These are phyloP conservation scores for Apotomis turbidana DNA, from an alignment of 2,888 invertebrate species.

Conservation along the genomic window DNA sequence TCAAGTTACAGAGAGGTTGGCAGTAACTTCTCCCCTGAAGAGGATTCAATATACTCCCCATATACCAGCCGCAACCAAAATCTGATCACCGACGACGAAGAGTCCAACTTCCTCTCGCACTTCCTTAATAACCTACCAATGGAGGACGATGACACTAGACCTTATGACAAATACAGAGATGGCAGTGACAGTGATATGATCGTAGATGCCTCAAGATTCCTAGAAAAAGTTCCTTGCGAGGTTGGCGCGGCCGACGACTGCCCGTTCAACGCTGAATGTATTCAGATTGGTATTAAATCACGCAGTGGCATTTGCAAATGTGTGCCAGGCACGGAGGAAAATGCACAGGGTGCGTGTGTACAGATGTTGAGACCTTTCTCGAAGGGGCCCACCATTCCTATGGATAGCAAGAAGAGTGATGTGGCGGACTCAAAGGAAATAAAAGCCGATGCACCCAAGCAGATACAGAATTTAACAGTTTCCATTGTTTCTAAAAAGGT, in stretches of 20 bases:
- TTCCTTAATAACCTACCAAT: slow-evolving; percentile 75
- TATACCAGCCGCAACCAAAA: slow-evolving; percentile 67
- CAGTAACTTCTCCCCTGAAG: slow-evolving; percentile 72
- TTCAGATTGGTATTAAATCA: slow-evolving; percentile 79
- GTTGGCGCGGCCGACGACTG: slow-evolving; percentile 84
- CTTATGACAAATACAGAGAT: slow-evolving; percentile 71
- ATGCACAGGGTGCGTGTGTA: slow-evolving; percentile 69
- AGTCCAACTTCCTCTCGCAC: slow-evolving; percentile 65
- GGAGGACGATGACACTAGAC: slow-evolving; percentile 68
- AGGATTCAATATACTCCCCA: slow-evolving; percentile 70
- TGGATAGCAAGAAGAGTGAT: slow-evolving; percentile 68
- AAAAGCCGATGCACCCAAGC: slow-evolving; percentile 73
- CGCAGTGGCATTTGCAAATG: slow-evolving; percentile 90
- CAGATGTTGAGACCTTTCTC: slow-evolving; percentile 67
- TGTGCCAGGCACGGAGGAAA: slow-evolving; percentile 83
- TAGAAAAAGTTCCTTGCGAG: slow-evolving; percentile 84
- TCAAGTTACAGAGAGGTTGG: slow-evolving; percentile 70
- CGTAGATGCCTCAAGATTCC: slow-evolving; percentile 77
- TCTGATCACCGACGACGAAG: slow-evolving; percentile 67
- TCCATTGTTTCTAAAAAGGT: slow-evolving; percentile 91
- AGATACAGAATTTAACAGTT: slow-evolving; percentile 87
- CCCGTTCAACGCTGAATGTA: slow-evolving; percentile 88
- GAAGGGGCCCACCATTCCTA: slow-evolving; percentile 69
- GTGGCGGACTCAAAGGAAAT: slow-evolving; percentile 57
- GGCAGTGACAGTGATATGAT: slow-evolving; percentile 74